phyloP scores from a whole-genome alignment of 2,888 invertebrate genomes.

The Axea sp. region DNA sequence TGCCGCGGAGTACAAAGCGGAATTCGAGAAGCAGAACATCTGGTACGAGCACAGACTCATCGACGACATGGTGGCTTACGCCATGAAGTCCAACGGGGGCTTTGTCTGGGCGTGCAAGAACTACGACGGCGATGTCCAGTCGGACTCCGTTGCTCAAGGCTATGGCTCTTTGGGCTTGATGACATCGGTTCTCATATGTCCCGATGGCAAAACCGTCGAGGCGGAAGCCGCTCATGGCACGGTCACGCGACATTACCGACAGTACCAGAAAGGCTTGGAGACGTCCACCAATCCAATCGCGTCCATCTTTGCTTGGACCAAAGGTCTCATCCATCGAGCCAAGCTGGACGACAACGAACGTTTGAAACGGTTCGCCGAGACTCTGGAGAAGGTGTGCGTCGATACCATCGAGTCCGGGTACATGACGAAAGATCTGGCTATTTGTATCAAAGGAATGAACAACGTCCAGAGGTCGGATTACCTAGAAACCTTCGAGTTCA shows the following conservation, averaged over 20 bases:
- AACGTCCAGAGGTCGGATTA: constrained; percentile 90
- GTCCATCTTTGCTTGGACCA: constrained; percentile 99
- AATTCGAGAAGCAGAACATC: constrained; percentile 91
- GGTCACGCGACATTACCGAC: constrained; percentile 93
- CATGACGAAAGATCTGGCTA: constrained; percentile 99
- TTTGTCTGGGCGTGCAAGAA: constrained; percentile 99
- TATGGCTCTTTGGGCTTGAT: constrained; percentile 97
- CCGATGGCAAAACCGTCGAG: constrained; percentile 98
- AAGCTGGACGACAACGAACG: constrained; percentile 92
- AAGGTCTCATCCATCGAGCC: constrained; percentile 95
- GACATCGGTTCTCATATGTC: constrained; percentile 98
- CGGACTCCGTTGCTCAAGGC: constrained; percentile 98
- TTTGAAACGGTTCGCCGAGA: constrained; percentile 89
- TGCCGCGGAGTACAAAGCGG: constrained; percentile 90
- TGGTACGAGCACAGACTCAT: constrained; percentile 99
- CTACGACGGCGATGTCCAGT: constrained; percentile 99
- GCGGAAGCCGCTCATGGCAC: constrained; percentile 99
- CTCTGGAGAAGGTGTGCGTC: constrained; percentile 93
- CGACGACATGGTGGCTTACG: constrained; percentile 99
- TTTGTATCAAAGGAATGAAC: constrained; percentile 97
- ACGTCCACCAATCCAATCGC: constrained; percentile 99
- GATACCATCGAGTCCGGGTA: constrained; percentile 96
- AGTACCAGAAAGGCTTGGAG: constrained; percentile 96
- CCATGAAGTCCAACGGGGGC: constrained; percentile 98
- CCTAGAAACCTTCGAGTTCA: constrained; percentile 97